phyloP scores from a whole-genome alignment of 1,140 invertebrate species.

The Acromyrmex charruanus region DNA sequence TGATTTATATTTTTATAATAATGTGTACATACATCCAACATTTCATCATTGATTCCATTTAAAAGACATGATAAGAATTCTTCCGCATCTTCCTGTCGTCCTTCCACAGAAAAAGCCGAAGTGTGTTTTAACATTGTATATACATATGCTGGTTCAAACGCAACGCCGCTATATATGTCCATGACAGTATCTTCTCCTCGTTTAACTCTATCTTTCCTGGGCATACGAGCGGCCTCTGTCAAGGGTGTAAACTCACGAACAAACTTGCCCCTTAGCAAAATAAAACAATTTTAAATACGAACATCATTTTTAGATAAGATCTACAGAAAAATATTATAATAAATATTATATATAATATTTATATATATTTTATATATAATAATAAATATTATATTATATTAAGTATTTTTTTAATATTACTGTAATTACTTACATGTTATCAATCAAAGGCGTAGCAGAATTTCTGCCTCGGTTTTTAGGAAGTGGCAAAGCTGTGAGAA shows the following conservation, averaged over 20 bases:
- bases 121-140: conserved; percentile 93
- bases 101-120: conserved; percentile 91
- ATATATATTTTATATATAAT: too few species aligned
- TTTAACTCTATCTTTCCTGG: conserved; percentile 85
- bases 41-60: conserved; percentile 98
- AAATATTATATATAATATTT: too few species aligned
- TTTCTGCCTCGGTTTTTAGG: conserved; percentile 85
- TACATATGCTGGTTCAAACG: conserved; percentile 94
- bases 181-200: conserved; percentile 80
- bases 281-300: conserved; percentile 25
- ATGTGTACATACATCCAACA: conserved; percentile 91
- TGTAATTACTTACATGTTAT: conserved; percentile 92
- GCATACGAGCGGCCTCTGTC: conserved; percentile 86
- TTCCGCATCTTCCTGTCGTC: conserved; percentile 97
- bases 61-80: conserved; percentile 97
- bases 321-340: conserved; percentile 26
- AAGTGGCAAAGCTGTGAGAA: conserved; percentile 91
- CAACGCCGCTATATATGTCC: conserved; percentile 87
- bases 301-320: background rate
- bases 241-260: conserved; percentile 90
- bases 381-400: too few species aligned
- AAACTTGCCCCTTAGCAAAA: conserved; percentile 88
- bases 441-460: conserved; percentile 95
- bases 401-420: background rate
- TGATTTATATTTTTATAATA: conserved; percentile 14